phyloP scores from a whole-genome alignment of 2,888 invertebrate genomes.

The Zaprionus bogoriensis region DNA sequence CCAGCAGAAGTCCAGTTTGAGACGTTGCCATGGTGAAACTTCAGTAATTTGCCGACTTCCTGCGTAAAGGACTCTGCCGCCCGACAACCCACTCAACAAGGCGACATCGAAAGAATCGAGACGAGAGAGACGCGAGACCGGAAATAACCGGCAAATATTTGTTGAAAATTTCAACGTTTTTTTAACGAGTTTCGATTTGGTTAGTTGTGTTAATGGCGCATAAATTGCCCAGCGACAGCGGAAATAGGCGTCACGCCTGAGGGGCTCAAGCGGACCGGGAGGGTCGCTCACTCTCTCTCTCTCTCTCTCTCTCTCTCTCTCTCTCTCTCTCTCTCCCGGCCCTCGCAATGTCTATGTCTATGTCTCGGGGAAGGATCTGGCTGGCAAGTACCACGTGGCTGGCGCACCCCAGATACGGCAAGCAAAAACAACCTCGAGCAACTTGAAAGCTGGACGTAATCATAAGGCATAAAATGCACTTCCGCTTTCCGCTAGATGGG shows the following conservation, averaged over 20 bases:
- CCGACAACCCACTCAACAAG: constrained; percentile 42
- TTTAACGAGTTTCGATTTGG: constrained; percentile 57
- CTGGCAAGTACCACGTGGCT: constrained; percentile 58
- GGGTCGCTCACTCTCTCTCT: too few relatives aligned
- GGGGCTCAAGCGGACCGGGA: constrained; percentile 37
- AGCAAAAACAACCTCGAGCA: constrained; percentile 15
- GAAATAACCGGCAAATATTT: constrained; percentile 54
- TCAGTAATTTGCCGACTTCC: neutral
- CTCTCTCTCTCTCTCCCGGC: too few relatives aligned
- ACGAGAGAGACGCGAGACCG: too few relatives aligned
- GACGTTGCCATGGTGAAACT: neutral
- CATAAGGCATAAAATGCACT: constrained; percentile 73
- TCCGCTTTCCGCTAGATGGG: constrained; percentile 45
- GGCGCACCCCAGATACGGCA: constrained; percentile 62
- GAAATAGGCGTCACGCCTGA: constrained; percentile 80
- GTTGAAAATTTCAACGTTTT: constrained; percentile 1
- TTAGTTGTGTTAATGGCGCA: constrained; percentile 57
- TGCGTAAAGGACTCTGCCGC: neutral
- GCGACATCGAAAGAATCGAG: too few relatives aligned
- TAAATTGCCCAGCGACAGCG: constrained; percentile 60
- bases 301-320: too few relatives aligned
- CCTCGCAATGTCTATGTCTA: neutral
- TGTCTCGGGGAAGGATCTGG: constrained; percentile 8
- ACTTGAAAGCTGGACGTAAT: constrained; percentile 60
- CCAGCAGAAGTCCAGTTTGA: neutral